Conservation (phyloP, 2,113 vertebrate species). For the Oryzias curvinotus region DNA sequence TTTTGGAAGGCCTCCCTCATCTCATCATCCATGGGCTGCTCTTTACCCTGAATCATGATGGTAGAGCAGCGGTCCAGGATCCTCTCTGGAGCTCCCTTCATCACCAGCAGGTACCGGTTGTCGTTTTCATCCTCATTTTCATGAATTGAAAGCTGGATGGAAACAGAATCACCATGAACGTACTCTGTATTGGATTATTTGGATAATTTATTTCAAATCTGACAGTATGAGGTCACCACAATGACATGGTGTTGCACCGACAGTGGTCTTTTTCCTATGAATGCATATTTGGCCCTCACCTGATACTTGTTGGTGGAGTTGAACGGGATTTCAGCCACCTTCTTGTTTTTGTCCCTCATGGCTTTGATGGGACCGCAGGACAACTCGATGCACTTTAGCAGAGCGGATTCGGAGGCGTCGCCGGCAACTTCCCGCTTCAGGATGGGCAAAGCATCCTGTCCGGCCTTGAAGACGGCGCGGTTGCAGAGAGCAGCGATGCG, state of each 20-base stretch:
- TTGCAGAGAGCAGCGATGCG: slow-evolving; percentile 88
- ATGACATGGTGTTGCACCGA: no score
- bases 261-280: not conserved
- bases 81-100: slow-evolving; percentile 92
- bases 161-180: not conserved
- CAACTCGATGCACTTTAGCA: slow-evolving; percentile 90
- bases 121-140: slow-evolving; percentile 82
- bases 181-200: not conserved
- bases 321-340: slow-evolving; percentile 91
- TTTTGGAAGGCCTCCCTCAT: slow-evolving; percentile 93
- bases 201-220: not conserved
- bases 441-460: slow-evolving; percentile 86
- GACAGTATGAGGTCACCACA: not conserved
- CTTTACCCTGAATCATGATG: slow-evolving; percentile 88
- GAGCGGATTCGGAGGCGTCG: slow-evolving; percentile 88
- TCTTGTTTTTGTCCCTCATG: slow-evolving; percentile 90
- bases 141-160: slow-evolving; percentile 54
- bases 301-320: slow-evolving; percentile 85
- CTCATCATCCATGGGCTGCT: slow-evolving; percentile 88
- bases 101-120: slow-evolving; percentile 87
- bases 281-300: slow-evolving; percentile 50
- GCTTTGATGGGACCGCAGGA: slow-evolving; percentile 85
- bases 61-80: slow-evolving; percentile 89
- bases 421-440: slow-evolving; percentile 87
- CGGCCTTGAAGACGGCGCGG: slow-evolving; percentile 87